Percentiles rank a stretch among this genome's conserved stretches.
Evolutionary conservation across 1,140 invertebrate genomes (phyloP).

Genomic region (Leptinotarsa lineolata): DNA sequence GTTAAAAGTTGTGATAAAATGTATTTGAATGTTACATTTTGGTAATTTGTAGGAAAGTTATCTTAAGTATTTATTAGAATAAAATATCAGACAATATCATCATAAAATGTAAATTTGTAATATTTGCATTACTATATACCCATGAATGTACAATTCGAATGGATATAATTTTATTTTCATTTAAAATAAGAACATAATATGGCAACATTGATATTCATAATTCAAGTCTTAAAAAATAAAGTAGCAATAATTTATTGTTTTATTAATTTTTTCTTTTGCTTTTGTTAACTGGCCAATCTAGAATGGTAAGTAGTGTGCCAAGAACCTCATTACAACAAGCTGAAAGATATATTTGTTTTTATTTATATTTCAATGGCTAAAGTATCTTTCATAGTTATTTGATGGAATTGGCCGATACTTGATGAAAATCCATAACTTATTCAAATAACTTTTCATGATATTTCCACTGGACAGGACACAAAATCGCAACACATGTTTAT

Average conservation of each 20-base stretch:
- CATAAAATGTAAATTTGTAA: background rate
- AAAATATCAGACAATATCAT: background rate
- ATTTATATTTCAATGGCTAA: too few relatives aligned
- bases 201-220: background rate
- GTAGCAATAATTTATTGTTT: slow-evolving; percentile 1
- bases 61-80: background rate
- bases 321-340: too few relatives aligned
- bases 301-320: too few relatives aligned
- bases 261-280: background rate
- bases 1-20: slow-evolving; percentile 3
- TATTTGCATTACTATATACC: background rate
- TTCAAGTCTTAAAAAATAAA: background rate
- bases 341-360: too few relatives aligned
- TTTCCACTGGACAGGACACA: too few relatives aligned
- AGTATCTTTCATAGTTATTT: too few relatives aligned
- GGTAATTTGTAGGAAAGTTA: background rate
- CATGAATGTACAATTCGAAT: background rate
- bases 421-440: too few relatives aligned
- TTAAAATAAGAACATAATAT: background rate
- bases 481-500: too few relatives aligned
- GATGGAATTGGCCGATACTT: too few relatives aligned
- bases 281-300: too few relatives aligned
- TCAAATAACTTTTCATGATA: too few relatives aligned
- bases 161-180: background rate
- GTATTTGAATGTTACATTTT: background rate